phyloP scores from a whole-genome alignment of 2,797 vertebrate genomes.

The Allobates femoralis region DNA sequence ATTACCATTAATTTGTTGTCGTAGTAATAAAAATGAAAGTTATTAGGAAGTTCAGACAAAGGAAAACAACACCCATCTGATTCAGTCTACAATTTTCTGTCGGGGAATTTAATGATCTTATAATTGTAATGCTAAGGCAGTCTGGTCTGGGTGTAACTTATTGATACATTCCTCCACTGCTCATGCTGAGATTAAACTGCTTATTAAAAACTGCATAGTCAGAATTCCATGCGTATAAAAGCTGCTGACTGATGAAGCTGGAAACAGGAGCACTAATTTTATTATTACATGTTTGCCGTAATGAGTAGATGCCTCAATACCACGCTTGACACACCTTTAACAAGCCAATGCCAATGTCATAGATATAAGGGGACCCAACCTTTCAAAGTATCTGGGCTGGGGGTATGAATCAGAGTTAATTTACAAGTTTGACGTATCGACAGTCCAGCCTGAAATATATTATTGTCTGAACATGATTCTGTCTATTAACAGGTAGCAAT shows the following conservation, averaged over 20 bases:
- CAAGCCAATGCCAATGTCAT: constrained; percentile 13
- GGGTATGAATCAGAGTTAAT: constrained; percentile 40
- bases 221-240: constrained; percentile 10
- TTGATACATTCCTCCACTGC: background rate
- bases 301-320: constrained; percentile 11
- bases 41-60: background rate
- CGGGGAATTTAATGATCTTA: background rate
- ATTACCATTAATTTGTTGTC: constrained; percentile 8
- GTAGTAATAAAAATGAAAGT: constrained; percentile 35
- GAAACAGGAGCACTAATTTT: constrained; percentile 10
- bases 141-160: constrained; percentile 22
- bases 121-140: background rate
- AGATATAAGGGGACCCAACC: constrained; percentile 13
- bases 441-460: background rate
- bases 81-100: background rate
- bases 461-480: background rate
- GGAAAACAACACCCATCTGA: constrained; percentile 38
- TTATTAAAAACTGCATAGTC: constrained; percentile 24
- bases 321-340: constrained; percentile 29
- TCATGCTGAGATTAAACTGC: background rate
- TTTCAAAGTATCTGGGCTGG: background rate
- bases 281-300: constrained; percentile 1
- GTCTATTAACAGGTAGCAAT: background rate
- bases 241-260: background rate
- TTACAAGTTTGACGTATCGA: background rate